phyloP scores from a whole-genome alignment of 2,888 invertebrate genomes.

The Chromoteleia sp. region DNA sequence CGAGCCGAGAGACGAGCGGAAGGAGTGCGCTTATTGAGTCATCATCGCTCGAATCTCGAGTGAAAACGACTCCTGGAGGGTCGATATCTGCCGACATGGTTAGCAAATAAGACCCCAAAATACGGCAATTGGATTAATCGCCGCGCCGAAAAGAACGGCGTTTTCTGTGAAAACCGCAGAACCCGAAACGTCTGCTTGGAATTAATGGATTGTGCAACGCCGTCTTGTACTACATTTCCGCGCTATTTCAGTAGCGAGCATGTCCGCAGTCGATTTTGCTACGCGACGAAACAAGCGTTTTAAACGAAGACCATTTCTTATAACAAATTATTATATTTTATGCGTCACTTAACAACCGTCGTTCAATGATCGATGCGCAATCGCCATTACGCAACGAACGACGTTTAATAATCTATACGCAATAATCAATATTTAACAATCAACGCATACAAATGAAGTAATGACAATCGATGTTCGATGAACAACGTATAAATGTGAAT shows the following conservation, averaged over 20 bases:
- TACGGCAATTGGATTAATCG: constrained; percentile 63
- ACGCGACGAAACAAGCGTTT: constrained; percentile 18
- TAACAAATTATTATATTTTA: constrained; percentile 1
- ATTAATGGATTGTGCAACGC: constrained; percentile 52
- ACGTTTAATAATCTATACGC: too few relatives aligned
- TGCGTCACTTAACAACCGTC: too few relatives aligned
- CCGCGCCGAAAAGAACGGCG: constrained; percentile 45
- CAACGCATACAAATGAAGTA: too few relatives aligned
- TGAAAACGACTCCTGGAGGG: constrained; percentile 56
- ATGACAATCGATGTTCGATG: neutral
- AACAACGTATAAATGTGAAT: neutral
- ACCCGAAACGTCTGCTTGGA: constrained; percentile 41
- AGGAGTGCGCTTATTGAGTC: constrained; percentile 63
- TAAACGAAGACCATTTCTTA: constrained; percentile 1
- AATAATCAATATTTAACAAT: too few relatives aligned
- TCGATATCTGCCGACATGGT: constrained; percentile 66
- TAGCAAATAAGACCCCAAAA: constrained; percentile 67
- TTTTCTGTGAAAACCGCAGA: constrained; percentile 59
- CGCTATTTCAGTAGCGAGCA: constrained; percentile 32
- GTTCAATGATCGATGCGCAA: too few relatives aligned
- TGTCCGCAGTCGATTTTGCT: constrained; percentile 28
- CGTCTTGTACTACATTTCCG: constrained; percentile 42
- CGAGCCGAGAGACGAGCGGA: constrained; percentile 40
- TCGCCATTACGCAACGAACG: too few relatives aligned
- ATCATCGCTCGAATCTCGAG: constrained; percentile 67